These are phyloP conservation scores for Trogon surrucura DNA, from an alignment of 2,113 vertebrate genomes.

Conservation along the genomic window DNA sequence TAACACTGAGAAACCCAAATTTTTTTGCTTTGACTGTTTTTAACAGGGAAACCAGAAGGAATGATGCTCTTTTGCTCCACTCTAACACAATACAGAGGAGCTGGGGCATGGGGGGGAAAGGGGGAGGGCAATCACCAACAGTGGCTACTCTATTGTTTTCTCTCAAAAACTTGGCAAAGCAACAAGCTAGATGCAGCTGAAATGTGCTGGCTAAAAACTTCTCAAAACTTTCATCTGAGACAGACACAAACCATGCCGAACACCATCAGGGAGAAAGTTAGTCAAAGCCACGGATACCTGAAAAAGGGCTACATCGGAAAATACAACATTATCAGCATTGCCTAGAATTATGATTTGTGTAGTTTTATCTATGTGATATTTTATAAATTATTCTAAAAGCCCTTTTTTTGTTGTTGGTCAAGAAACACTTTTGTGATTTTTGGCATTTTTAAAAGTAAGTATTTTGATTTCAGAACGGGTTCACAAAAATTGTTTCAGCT, in stretches of 20 bases:
- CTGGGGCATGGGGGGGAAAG: neutral
- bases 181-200: constrained; percentile 38
- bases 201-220: constrained; percentile 43
- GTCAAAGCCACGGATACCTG: neutral
- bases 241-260: neutral
- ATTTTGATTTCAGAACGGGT: neutral
- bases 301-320: neutral
- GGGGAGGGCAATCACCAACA: neutral
- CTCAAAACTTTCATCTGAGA: constrained; percentile 47
- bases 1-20: neutral
- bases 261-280: neutral
- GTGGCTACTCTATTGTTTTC: constrained; percentile 28
- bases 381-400: neutral
- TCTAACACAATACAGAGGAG: constrained; percentile 17
- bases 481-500: neutral
- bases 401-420: neutral
- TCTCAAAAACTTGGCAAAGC: constrained; percentile 56
- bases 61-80: neutral
- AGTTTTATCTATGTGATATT: neutral
- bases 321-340: neutral
- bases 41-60: constrained; percentile 4
- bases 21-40: neutral
- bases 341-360: neutral
- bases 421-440: neutral
- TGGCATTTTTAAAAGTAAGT: neutral